Base-by-base conservation (phyloP, 2,888 invertebrate species). In the Troides oblongomaculatus region DNA sequence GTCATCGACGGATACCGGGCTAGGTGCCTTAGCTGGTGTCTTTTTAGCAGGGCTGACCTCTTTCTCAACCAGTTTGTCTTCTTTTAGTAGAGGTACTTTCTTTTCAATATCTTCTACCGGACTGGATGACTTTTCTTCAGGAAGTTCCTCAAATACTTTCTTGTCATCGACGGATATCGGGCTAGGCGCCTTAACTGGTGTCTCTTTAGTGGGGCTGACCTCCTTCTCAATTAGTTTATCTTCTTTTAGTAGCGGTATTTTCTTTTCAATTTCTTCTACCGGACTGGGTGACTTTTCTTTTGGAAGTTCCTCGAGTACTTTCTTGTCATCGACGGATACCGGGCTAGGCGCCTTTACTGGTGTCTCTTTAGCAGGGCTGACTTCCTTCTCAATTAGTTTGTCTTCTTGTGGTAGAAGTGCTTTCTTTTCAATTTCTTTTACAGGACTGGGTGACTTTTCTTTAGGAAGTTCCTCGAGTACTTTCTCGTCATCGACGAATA, bases 271-370 rank as follows among this genome's bases (percentile, higher is more conserved):
- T 18, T 30, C 57, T 53, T 74, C 64, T 0, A 58, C 56, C 4
- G 70, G 71, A 5, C 75, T 74, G 7, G 73, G 65, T 36, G 62
- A 67, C 46, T 74, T 75, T 4, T 76, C 72, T 57, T 58, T 57
- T 0, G 30, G 2, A 8, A 30, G 46, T 25, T 64, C 53, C 8
- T 53, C 39, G 0, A 3, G 1, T 4, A 21, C 21, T 10, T 1
- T n/a, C 10, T 66, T 61, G 17, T 60, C 39, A 0, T 66, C 61
- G 36, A 17, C 10, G 6, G n/a, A 1, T 8, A 59, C 7, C 0
- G 61, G 53, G 46, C 61, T 36, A 1, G 53, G 60, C 7, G 61
- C 14, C 36, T 53, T 66, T 0, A 30, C 30, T 2, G n/a, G n/a
- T 0, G 2, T n/a, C 21, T 53, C 36, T 2, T 21, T n/a, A 5